Evolutionary conservation across 2,888 invertebrate genomes (phyloP), one percentile per base, ranked within the genome.

Genomic region (Thysanoteuthis rhombus): DNA sequence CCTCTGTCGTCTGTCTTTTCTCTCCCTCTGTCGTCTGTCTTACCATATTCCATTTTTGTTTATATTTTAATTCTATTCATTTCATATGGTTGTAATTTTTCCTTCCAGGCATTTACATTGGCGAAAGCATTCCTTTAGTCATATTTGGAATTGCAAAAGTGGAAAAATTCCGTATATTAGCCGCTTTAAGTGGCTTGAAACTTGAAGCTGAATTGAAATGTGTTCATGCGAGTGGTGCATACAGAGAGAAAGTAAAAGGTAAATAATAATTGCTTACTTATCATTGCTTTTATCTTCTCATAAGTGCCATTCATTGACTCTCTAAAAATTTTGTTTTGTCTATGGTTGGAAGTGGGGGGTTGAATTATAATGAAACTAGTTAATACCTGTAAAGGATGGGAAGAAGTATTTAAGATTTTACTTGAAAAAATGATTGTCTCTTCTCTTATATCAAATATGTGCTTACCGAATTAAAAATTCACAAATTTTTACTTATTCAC

Each of bases 121-220:
- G 97, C 25, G 97, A 97, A 94, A 96, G 96, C 92, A 96, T 97
- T 36, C 97, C 97, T 32, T 94, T 97, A 89, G 97, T 97, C 28
- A 98, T 99, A 40, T 98, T 99, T 96, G 99, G 99, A 0, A 98
- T 99, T 1, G 98, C 98, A 5, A 98, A 98, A 96, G 98, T 99
- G 95, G 98, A 97, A 94, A 95, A 96, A 89, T 96, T 97, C 89
- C 95, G 96, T 42, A 96, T 97, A 22, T 97, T 99, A 94, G 99
- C 99, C 0, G 99, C 99, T 0, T 97, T 99, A 1, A 99, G 99
- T 95, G 99, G 99, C 0, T 97, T 99, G 93, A 99, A 99, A 97
- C 97, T 99, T 94, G 99, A 99, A 97, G 99, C 99, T 0, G 99
- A 99, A 97, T 98, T 99, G 94, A 98, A 98, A 36, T 98, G 98